phyloP scores from a whole-genome alignment of 2,888 invertebrate species.

The Ischnura elegans region DNA sequence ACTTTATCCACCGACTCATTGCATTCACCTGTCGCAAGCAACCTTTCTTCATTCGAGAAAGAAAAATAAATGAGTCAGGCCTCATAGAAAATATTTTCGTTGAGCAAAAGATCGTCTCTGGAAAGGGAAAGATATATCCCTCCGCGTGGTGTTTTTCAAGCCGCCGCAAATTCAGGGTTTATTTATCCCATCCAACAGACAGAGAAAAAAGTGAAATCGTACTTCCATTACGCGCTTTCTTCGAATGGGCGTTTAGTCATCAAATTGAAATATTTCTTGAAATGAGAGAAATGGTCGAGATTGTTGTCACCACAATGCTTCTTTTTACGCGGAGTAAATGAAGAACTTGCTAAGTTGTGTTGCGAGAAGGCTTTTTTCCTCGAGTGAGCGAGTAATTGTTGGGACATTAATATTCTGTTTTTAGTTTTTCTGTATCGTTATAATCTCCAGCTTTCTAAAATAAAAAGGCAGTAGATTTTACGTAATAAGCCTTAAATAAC shows the following conservation, averaged over 20 bases:
- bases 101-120: background rate
- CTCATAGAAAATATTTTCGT: background rate
- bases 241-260: background rate
- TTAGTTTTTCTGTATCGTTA: too few relatives aligned
- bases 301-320: background rate
- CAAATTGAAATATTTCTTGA: background rate
- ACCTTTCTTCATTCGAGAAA: background rate
- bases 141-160: background rate
- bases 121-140: conserved; percentile 51
- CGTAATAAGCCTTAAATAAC: background rate
- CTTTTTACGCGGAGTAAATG: background rate
- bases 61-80: background rate
- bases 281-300: background rate
- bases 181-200: background rate
- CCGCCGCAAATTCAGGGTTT: background rate
- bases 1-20: background rate
- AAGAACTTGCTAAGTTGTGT: background rate
- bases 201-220: background rate
- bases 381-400: background rate
- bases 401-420: background rate
- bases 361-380: background rate
- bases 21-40: background rate
- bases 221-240: background rate
- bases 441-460: too few relatives aligned
- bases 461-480: background rate